A percentile compares a stretch with the other conserved stretches of the same genome.
Conservation (phyloP, 2,888 invertebrate genomes). For the Pterostichus niger region DNA sequence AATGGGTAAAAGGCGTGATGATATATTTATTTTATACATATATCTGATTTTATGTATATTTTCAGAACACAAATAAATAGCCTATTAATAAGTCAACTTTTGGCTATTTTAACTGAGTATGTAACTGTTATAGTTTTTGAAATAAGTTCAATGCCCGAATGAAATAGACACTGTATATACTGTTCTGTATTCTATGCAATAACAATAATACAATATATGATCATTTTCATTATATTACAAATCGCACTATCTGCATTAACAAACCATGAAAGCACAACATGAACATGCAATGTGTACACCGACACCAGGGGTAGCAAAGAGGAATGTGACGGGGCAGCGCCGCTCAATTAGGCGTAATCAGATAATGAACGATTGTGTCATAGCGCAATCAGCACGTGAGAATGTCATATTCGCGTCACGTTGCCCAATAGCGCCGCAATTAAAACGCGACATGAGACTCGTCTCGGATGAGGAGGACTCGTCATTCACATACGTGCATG, state of each 20-base stretch:
- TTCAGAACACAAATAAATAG: too few species aligned
- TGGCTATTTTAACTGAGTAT: too few species aligned
- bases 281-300: neutral
- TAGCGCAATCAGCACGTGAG: slow-evolving; percentile 63
- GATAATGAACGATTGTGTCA: slow-evolving; percentile 65
- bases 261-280: slow-evolving; percentile 20
- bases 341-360: slow-evolving; percentile 63
- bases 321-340: slow-evolving; percentile 12
- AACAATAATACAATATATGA: neutral
- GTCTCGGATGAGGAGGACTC: too few species aligned
- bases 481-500: too few species aligned
- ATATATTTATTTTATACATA: too few species aligned
- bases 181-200: too few species aligned
- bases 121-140: too few species aligned
- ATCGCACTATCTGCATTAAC: slow-evolving; percentile 6
- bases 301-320: slow-evolving; percentile 16
- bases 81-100: too few species aligned
- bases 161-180: too few species aligned
- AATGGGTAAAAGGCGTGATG: too few species aligned
- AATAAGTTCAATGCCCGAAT: too few species aligned
- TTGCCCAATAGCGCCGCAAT: slow-evolving; percentile 40
- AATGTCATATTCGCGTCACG: slow-evolving; percentile 60
- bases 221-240: neutral
- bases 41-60: too few species aligned
- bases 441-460: slow-evolving; percentile 47